phyloP scores from a whole-genome alignment of 2,888 invertebrate genomes.

The Sinodicranocentrus sp. region DNA sequence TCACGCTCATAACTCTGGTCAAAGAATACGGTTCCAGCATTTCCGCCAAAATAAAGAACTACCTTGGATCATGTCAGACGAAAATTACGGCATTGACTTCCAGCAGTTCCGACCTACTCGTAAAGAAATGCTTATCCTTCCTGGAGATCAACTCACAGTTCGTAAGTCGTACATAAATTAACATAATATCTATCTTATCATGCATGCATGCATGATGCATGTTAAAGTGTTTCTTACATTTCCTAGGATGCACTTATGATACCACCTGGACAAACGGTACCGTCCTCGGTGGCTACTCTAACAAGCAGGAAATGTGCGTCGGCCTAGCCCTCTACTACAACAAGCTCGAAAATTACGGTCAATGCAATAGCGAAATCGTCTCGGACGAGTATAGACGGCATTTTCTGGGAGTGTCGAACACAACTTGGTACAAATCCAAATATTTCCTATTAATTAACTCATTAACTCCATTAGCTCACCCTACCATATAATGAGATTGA shows the following conservation, averaged over 20 bases:
- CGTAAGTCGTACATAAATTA: too few species aligned
- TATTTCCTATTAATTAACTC: too few species aligned
- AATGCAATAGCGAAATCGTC: slow-evolving; percentile 15
- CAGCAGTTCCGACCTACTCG: slow-evolving; percentile 44
- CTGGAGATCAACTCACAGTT: slow-evolving; percentile 54
- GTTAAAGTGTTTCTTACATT: background rate
- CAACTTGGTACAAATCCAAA: slow-evolving; percentile 19
- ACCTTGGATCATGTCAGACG: slow-evolving; percentile 20
- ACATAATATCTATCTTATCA: background rate
- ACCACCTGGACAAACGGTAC: slow-evolving; percentile 31
- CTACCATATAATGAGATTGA: background rate
- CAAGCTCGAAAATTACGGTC: background rate
- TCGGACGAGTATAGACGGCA: background rate
- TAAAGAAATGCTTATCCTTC: slow-evolving; percentile 36
- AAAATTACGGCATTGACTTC: slow-evolving; percentile 55
- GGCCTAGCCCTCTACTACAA: slow-evolving; percentile 2
- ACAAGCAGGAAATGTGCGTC: slow-evolving; percentile 33
- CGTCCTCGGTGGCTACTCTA: slow-evolving; percentile 11
- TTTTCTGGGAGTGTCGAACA: slow-evolving; percentile 27
- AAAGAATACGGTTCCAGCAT: slow-evolving; percentile 34
- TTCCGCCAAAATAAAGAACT: slow-evolving; percentile 34
- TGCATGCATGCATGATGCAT: background rate
- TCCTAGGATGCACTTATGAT: slow-evolving; percentile 28
- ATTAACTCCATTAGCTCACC: background rate
- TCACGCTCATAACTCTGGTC: slow-evolving; percentile 37